Percentiles rank a stretch among this genome's conserved stretches.
Conservation (phyloP, 2,797 vertebrate genomes). For the Cossypha niveicapilla region DNA sequence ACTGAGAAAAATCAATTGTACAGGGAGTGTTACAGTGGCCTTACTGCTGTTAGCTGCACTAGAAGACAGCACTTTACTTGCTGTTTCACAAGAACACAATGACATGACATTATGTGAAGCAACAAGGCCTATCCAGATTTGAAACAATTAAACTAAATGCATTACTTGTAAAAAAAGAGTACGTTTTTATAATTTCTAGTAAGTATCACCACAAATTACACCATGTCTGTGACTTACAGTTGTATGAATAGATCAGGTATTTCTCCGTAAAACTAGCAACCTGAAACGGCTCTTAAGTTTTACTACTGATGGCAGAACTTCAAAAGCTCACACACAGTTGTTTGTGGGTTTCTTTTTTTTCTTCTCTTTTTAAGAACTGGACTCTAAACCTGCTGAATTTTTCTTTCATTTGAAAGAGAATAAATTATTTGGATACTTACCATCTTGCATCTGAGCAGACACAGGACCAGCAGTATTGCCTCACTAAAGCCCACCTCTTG, state of each 20-base stretch:
- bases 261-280: not conserved
- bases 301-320: not conserved
- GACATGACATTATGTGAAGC: not conserved
- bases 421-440: not conserved
- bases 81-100: not conserved
- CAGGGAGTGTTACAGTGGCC: not conserved
- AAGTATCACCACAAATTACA: not conserved
- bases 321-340: not conserved
- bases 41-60: not conserved
- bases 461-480: not conserved
- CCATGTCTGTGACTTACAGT: not conserved
- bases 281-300: not conserved
- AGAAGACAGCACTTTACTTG: not conserved
- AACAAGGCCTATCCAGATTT: not conserved
- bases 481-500: not conserved
- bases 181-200: not conserved
- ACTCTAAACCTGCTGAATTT: not conserved
- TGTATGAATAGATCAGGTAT: conserved; percentile 19
- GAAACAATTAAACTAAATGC: not conserved
- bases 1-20: not conserved
- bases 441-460: not conserved
- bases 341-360: not conserved
- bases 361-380: not conserved
- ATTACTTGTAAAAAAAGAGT: not conserved
- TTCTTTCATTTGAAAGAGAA: not conserved